Base-by-base conservation (phyloP, 2,888 invertebrate genomes). In the Empis livida region DNA sequence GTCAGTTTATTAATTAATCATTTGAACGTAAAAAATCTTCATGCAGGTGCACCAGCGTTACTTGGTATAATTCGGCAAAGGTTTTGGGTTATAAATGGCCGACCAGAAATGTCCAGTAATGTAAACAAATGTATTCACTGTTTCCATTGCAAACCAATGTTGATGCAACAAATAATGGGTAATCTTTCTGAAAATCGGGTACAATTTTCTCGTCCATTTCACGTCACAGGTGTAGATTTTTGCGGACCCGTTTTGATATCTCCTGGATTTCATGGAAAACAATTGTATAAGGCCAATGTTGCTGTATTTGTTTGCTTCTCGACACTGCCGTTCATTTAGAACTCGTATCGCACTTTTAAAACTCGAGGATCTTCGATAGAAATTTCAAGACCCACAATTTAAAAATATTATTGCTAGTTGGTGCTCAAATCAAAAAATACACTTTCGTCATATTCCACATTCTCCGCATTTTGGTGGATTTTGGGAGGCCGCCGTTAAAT, bases 91-190 rank as follows among this genome's bases (percentile, higher is more conserved):
- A n/a, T n/a, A n/a, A n/a, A n/a, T n/a, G n/a, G n/a, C n/a, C n/a
- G n/a, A n/a, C n/a, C 1, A 35, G 47, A 11, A 45, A 44, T 20
- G 31, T 46, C 31, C n/a, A 31, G 35, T 3, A 31, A 44, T 43
- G 30, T n/a, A 5, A 20, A 43, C 15, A 16, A 8, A 32, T 48
- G 35, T 11, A 37, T 53, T 3, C 27, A 9, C 8, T 48, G 48
- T 31, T 31, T 31, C 9, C 13, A 3, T 13, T 31, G 3, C 9
- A 10, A 10, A 31, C 31, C 31, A 3, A 13, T 41, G n/a, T 13
- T 43, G 20, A 14, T 46, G 14, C 9, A 15, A 30, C 44, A 48
- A 41, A 47, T 54, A 3, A 60, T 61, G 59, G 46, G 42, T 4
- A 30, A 49, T 20, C 14, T 46, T 14, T 43, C 46, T 10, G 10